Conservation (phyloP, 2,888 invertebrate species). For the Meloe dianella region DNA sequence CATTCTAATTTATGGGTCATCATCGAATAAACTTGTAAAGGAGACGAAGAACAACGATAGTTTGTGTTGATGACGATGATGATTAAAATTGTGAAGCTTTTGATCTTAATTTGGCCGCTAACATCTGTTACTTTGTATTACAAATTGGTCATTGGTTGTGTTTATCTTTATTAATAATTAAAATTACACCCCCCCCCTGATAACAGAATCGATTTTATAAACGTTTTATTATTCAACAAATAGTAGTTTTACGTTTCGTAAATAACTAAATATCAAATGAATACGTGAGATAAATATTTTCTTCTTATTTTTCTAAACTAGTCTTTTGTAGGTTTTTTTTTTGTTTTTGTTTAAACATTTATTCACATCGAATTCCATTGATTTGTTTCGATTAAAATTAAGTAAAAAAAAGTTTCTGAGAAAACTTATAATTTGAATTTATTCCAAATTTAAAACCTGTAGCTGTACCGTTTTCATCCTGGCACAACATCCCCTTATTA, state of each 20-base stretch:
- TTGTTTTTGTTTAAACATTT: too few relatives aligned
- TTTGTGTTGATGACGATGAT: not conserved
- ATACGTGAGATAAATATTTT: conserved; percentile 8
- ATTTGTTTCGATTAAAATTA: too few relatives aligned
- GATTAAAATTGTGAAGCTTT: not conserved
- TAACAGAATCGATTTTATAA: not conserved
- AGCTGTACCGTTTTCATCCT: conserved; percentile 42
- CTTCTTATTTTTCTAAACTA: not conserved
- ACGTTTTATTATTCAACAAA: not conserved
- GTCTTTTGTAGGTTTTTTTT: not conserved
- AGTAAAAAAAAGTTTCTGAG: too few relatives aligned
- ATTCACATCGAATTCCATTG: not conserved
- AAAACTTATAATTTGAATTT: too few relatives aligned
- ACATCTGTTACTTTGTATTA: not conserved
- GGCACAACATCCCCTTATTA: conserved; percentile 38
- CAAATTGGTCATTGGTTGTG: not conserved
- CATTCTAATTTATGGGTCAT: conserved; percentile 1
- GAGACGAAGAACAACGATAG: not conserved
- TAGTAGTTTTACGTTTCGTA: not conserved
- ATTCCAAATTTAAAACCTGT: too few relatives aligned
- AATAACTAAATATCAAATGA: not conserved
- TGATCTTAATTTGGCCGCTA: conserved; percentile 1
- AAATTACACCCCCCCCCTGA: not conserved
- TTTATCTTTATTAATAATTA: not conserved
- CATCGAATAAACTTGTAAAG: not conserved